Evolutionary conservation across 1,140 invertebrate genomes (phyloP).

Genomic region (Babylonia areolata): DNA sequence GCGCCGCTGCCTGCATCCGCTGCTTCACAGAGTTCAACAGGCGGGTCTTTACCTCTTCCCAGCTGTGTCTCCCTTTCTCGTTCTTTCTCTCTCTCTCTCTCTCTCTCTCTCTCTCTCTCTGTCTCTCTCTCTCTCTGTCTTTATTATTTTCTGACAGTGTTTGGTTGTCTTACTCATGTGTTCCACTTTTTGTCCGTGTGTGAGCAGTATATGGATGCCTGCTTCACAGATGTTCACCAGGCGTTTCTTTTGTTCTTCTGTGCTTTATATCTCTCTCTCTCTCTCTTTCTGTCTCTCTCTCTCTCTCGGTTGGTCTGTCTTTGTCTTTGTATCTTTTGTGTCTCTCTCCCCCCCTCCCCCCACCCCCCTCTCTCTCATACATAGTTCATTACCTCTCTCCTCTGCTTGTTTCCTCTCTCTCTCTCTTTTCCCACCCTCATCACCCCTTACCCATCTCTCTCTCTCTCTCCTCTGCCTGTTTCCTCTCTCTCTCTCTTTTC

Average conservation of each 20-base stretch:
- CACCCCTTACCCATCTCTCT: neutral
- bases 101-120: neutral
- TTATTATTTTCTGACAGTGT: too few species aligned
- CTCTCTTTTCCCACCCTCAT: too few species aligned
- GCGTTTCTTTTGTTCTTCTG: too few species aligned
- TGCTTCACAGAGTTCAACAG: neutral
- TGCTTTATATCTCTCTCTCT: neutral
- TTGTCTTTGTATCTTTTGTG: neutral
- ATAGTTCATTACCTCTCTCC: conserved; percentile 72
- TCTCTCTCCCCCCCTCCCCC: conserved; percentile 69
- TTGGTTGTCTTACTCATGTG: too few species aligned
- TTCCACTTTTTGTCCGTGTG: too few species aligned
- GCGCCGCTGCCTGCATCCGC: neutral
- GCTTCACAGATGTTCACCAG: neutral
- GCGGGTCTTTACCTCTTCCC: too few species aligned
- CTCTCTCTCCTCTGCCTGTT: conserved; percentile 35
- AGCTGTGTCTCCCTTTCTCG: too few species aligned
- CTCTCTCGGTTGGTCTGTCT: neutral
- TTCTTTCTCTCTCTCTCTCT: conserved; percentile 39
- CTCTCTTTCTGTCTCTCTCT: neutral
- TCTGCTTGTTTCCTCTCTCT: neutral
- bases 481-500: too few species aligned
- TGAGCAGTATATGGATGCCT: too few species aligned
- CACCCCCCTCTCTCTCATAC: conserved; percentile 70
- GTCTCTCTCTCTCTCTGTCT: too few species aligned